Evolutionary conservation across 2,113 vertebrate species (phyloP).

Genomic region (Piprites chloris): DNA sequence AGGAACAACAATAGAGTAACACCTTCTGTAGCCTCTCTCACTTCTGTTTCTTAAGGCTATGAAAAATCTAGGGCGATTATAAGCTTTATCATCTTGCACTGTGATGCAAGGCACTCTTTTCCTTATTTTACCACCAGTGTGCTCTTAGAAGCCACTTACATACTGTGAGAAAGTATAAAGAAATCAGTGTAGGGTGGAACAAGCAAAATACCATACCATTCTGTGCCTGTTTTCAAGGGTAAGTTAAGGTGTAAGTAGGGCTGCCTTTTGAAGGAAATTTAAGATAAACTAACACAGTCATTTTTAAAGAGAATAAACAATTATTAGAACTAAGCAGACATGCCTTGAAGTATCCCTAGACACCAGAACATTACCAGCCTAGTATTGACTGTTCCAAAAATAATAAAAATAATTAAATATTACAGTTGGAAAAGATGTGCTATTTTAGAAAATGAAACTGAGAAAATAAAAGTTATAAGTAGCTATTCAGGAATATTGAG

Average conservation of each 20-base stretch:
- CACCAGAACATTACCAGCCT: background rate
- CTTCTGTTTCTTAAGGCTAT: background rate
- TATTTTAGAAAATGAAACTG: background rate
- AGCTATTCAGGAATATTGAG: background rate
- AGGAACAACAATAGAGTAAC: background rate
- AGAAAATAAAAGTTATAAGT: background rate
- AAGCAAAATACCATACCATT: background rate
- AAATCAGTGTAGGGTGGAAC: background rate
- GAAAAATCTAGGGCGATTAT: background rate
- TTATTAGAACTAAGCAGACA: background rate
- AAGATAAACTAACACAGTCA: background rate
- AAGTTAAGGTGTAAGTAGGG: background rate
- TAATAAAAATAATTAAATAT: background rate
- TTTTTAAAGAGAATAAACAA: background rate
- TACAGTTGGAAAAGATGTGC: background rate
- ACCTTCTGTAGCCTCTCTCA: background rate
- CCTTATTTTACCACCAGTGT: background rate
- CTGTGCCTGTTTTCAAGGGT: background rate
- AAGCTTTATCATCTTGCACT: background rate
- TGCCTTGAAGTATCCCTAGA: background rate
- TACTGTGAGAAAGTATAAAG: background rate
- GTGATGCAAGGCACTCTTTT: background rate
- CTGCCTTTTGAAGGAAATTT: background rate
- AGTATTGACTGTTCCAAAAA: background rate
- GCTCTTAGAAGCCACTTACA: background rate